A percentile compares a stretch with the other conserved stretches of the same genome.
phyloP scores from a whole-genome alignment of 2,888 invertebrate species.

The Plagodis dolabraria region DNA sequence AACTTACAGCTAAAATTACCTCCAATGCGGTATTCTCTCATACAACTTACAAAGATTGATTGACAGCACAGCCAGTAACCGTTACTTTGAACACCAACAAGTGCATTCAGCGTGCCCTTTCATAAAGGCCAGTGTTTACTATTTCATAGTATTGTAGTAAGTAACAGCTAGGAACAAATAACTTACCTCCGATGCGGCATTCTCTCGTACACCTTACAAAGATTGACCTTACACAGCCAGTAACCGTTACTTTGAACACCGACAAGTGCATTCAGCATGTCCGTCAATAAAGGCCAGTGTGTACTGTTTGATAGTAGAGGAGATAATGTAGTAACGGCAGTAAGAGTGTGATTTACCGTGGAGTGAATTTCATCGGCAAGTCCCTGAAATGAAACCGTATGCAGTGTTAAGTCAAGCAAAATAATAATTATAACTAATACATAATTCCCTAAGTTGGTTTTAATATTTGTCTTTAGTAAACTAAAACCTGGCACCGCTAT shows the following conservation, averaged over 20 bases:
- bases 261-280: constrained; percentile 86
- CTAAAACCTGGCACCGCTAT: too few species aligned
- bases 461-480: too few species aligned
- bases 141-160: neutral
- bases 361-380: constrained; percentile 90
- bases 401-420: neutral
- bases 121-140: neutral
- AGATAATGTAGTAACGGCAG: constrained; percentile 85
- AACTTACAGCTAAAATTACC: too few species aligned
- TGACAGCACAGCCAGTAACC: too few species aligned
- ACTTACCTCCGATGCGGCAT: neutral
- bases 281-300: constrained; percentile 82
- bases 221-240: constrained; percentile 92
- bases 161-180: neutral
- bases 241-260: constrained; percentile 89
- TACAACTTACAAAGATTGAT: too few species aligned
- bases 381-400: constrained; percentile 77
- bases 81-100: too few species aligned
- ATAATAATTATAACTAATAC: too few species aligned
- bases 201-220: constrained; percentile 70
- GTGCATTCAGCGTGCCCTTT: neutral
- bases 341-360: constrained; percentile 89
- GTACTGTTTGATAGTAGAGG: constrained; percentile 86
- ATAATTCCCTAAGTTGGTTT: too few species aligned
- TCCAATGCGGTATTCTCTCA: too few species aligned